phyloP scores from a whole-genome alignment of 2,797 vertebrate genomes.

The Spinus olivaceus region DNA sequence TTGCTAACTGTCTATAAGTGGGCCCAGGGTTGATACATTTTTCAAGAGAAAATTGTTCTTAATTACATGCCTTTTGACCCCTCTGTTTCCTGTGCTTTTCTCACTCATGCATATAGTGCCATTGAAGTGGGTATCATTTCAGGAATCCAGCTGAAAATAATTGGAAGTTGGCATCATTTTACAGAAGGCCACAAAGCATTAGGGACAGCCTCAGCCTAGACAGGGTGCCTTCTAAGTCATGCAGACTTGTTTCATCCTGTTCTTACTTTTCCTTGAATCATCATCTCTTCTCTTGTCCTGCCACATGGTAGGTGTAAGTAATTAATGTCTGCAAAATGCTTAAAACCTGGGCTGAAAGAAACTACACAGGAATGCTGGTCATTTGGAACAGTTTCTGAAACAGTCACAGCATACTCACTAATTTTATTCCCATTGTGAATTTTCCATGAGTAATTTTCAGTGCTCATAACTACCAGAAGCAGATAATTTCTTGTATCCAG shows the following conservation, averaged over 20 bases:
- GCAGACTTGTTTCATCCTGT: not conserved
- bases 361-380: not conserved
- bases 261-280: not conserved
- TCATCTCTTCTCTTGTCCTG: not conserved
- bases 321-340: not conserved
- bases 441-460: not conserved
- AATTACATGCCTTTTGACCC: not conserved
- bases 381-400: not conserved
- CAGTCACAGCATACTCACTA: not conserved
- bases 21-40: not conserved
- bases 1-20: not conserved
- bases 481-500: not conserved
- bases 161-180: not conserved
- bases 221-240: not conserved
- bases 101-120: not conserved
- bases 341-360: not conserved
- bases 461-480: not conserved
- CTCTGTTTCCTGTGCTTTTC: not conserved
- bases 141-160: not conserved
- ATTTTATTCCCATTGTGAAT: constrained; percentile 5
- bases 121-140: not conserved
- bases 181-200: not conserved
- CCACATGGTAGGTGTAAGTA: not conserved
- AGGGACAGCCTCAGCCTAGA: not conserved
- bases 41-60: not conserved